phyloP scores from a whole-genome alignment of 2,113 vertebrate species.

The Mirza zaza region DNA sequence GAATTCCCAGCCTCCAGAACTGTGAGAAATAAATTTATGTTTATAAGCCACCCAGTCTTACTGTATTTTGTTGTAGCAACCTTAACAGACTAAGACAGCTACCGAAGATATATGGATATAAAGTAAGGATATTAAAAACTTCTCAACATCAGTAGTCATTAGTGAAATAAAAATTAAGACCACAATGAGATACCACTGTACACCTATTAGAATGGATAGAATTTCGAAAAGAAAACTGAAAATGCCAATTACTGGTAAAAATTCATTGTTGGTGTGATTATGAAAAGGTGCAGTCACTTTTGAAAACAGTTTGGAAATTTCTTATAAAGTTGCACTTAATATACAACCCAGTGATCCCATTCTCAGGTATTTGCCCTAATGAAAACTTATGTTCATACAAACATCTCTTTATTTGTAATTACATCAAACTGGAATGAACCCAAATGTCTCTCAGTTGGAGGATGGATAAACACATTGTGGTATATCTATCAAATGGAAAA shows the following conservation, averaged over 20 bases:
- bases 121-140: background rate
- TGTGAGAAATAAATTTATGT: background rate
- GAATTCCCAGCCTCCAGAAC: background rate
- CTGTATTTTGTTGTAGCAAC: background rate
- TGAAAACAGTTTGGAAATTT: background rate
- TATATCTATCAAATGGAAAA: background rate
- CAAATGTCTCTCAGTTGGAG: background rate
- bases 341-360: background rate
- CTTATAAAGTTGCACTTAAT: background rate
- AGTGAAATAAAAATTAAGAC: background rate
- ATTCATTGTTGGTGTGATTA: background rate
- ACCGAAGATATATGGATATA: background rate
- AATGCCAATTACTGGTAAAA: background rate
- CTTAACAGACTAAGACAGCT: background rate
- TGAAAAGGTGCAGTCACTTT: background rate
- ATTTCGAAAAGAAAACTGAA: background rate
- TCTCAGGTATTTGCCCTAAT: background rate
- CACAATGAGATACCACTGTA: background rate
- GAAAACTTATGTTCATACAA: background rate
- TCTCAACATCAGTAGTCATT: background rate
- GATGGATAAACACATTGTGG: background rate
- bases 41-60: background rate
- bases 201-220: background rate
- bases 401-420: background rate
- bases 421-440: background rate